A percentile compares a stretch with the other conserved stretches of the same genome.
Conservation (phyloP, 2,888 invertebrate species). For the Drosophila austrosaltans region DNA sequence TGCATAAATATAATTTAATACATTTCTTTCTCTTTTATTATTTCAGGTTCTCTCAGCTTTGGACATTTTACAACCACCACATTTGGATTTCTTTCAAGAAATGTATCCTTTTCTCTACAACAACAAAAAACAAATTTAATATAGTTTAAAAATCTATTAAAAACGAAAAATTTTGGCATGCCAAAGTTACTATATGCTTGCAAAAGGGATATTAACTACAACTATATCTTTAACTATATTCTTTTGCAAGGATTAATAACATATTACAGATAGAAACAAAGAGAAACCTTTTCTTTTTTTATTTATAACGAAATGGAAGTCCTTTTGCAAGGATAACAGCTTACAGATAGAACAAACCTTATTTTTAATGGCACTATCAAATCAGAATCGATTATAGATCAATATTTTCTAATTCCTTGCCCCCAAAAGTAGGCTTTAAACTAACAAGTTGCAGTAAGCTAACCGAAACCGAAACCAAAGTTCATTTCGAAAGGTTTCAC, state of each 20-base stretch:
- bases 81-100: conserved; percentile 99
- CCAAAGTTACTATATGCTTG: too few relatives aligned
- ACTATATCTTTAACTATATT: too few relatives aligned
- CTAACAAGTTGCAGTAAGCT: neutral
- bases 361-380: too few relatives aligned
- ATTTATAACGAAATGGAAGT: too few relatives aligned
- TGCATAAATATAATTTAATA: conserved; percentile 42
- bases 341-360: too few relatives aligned
- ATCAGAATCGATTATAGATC: too few relatives aligned
- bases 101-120: conserved; percentile 94
- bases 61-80: conserved; percentile 99
- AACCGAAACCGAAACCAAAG: neutral
- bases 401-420: neutral
- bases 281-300: too few relatives aligned
- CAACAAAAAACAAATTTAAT: neutral
- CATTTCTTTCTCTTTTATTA: conserved; percentile 45
- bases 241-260: too few relatives aligned
- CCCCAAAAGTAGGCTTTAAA: neutral
- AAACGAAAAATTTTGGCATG: neutral
- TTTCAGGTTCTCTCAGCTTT: conserved; percentile 97
- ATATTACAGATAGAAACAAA: too few relatives aligned
- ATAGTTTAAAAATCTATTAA: neutral
- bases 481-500: conserved; percentile 1
- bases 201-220: too few relatives aligned
- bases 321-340: too few relatives aligned